Conservation (phyloP, 2,797 vertebrate genomes). For the Coreius guichenoti region DNA sequence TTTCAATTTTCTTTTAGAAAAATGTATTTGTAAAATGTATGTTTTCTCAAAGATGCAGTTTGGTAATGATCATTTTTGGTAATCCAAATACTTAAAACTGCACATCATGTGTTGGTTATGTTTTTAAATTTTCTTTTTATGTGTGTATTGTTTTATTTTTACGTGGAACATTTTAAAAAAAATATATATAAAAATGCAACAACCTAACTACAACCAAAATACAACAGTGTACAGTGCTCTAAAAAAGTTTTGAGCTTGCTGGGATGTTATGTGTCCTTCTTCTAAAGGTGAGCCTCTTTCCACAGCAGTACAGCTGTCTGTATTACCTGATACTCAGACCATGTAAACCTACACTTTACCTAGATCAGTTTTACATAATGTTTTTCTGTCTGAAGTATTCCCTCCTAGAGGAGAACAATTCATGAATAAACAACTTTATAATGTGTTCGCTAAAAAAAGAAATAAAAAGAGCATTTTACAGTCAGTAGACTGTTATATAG, state of each 20-base stretch:
- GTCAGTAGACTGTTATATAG: neutral
- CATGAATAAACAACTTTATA: neutral
- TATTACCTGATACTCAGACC: constrained; percentile 9
- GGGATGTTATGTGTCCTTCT: neutral
- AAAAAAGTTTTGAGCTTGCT: neutral
- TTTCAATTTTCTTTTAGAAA: neutral
- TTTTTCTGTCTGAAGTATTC: constrained; percentile 31
- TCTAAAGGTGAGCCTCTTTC: neutral
- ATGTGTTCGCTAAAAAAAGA: neutral
- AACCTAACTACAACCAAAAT: neutral
- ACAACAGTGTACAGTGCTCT: neutral
- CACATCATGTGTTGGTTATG: neutral
- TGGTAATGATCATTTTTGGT: neutral
- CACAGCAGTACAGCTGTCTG: neutral
- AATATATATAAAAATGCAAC: neutral
- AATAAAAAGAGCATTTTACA: neutral
- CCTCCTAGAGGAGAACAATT: constrained; percentile 4
- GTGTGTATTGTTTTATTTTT: neutral
- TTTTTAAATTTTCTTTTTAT: neutral
- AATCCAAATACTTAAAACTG: neutral
- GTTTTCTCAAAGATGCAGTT: neutral
- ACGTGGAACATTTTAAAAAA: neutral
- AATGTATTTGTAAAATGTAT: neutral
- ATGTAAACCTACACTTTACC: constrained; percentile 12
- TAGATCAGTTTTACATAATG: neutral